Evolutionary conservation across 2,113 vertebrate species (phyloP).

Genomic region (Psophia crepitans): DNA sequence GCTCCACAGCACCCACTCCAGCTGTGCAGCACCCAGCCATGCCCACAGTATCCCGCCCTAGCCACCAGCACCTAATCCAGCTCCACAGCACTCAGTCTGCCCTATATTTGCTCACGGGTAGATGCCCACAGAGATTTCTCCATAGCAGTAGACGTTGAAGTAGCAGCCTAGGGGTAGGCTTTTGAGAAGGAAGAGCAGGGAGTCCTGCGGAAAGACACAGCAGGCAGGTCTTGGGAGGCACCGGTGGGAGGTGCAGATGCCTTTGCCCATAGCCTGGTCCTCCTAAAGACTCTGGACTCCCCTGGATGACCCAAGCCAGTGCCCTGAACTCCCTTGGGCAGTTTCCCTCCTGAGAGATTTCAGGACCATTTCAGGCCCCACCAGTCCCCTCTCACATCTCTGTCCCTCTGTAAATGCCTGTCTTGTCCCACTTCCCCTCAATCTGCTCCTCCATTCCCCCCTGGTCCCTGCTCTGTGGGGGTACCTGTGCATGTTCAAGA

Average conservation of each 20-base stretch:
- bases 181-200: not conserved
- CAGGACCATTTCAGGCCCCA: not conserved
- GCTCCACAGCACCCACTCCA: not conserved
- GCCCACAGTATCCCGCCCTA: not conserved
- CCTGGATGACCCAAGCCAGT: not conserved
- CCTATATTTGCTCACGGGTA: not conserved
- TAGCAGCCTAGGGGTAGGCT: not conserved
- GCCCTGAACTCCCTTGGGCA: not conserved
- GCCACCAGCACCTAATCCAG: not conserved
- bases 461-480: not conserved
- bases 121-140: not conserved
- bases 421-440: not conserved
- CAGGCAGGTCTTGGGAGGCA: not conserved
- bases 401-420: not conserved
- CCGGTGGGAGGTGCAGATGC: not conserved
- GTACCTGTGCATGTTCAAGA: not conserved
- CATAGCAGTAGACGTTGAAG: slow-evolving; percentile 17
- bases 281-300: not conserved
- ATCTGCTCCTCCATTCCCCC: not conserved
- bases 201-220: not conserved
- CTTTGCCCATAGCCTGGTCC: not conserved
- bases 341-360: not conserved
- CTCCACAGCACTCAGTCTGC: not conserved
- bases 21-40: not conserved
- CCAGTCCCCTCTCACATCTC: not conserved